These are phyloP conservation scores for Struthidea cinerea DNA, from an alignment of 2,113 vertebrate genomes.

Conservation along the genomic window DNA sequence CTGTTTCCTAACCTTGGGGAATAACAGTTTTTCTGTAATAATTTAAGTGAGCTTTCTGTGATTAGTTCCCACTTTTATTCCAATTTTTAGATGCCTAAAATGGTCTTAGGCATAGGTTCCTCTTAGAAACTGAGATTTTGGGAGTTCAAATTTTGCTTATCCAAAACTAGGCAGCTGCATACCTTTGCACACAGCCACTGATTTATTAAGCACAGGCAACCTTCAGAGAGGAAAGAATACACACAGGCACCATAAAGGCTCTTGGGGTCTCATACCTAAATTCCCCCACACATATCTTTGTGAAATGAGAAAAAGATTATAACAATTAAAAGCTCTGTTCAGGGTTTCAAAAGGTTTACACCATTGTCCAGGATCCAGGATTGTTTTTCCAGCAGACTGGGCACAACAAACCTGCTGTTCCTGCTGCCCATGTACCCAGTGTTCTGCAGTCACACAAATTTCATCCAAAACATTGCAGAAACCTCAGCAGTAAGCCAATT, in stretches of 20 bases:
- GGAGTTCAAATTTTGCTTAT: not conserved
- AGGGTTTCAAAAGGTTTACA: not conserved
- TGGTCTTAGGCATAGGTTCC: not conserved
- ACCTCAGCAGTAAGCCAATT: not conserved
- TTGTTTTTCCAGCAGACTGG: not conserved
- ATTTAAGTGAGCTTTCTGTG: not conserved
- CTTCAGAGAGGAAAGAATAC: not conserved
- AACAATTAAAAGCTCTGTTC: not conserved
- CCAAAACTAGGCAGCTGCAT: not conserved
- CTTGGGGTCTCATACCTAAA: not conserved
- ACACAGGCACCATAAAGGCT: not conserved
- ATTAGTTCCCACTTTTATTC: not conserved
- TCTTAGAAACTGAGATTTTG: not conserved
- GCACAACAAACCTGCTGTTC: not conserved
- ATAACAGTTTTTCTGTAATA: not conserved
- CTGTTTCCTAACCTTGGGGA: not conserved
- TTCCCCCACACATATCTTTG: not conserved
- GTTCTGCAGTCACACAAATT: not conserved
- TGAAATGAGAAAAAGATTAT: not conserved
- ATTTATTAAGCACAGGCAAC: not conserved
- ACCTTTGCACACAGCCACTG: not conserved
- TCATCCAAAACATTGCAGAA: not conserved
- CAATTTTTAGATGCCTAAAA: not conserved
- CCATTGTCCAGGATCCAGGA: not conserved
- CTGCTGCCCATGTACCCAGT: not conserved